phyloP scores from a whole-genome alignment of 2,113 vertebrate genomes.

The Salvelinus fontinalis region DNA sequence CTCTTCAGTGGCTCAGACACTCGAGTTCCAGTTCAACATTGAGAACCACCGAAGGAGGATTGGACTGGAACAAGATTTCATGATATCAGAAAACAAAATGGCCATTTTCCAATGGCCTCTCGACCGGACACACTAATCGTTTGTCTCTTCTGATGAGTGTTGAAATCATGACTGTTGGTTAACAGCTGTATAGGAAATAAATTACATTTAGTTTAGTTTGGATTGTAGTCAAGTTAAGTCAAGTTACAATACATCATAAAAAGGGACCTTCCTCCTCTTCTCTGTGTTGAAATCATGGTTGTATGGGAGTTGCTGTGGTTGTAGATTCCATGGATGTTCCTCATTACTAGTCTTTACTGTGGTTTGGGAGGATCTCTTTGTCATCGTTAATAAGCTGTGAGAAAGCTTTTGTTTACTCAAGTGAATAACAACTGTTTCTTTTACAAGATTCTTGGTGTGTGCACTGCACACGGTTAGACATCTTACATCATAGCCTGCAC shows the following conservation, averaged over 20 bases:
- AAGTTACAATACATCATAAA: too few species aligned
- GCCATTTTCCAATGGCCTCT: conserved; percentile 15
- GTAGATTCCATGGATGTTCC: conserved; percentile 46
- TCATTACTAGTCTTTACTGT: conserved; percentile 52
- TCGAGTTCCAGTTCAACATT: conserved; percentile 5
- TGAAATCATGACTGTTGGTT: too few species aligned
- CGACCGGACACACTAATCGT: too few species aligned
- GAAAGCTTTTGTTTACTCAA: conserved; percentile 33
- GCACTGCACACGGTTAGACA: conserved; percentile 5
- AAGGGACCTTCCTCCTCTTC: not conserved
- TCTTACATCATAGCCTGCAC: not conserved
- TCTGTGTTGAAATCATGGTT: conserved; percentile 27
- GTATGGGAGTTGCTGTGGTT: conserved; percentile 32
- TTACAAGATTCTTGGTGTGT: conserved; percentile 17
- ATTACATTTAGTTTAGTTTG: too few species aligned
- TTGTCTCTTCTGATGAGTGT: too few species aligned
- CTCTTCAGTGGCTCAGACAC: not conserved
- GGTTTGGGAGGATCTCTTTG: conserved; percentile 41
- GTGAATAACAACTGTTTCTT: conserved; percentile 42
- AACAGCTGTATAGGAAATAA: too few species aligned
- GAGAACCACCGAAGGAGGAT: not conserved
- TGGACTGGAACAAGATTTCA: not conserved
- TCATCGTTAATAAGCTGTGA: conserved; percentile 44
- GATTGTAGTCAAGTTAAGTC: too few species aligned
- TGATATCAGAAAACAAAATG: conserved; percentile 3